Base-by-base conservation (phyloP, 2,797 vertebrate genomes). In the Sorex maritimensis region DNA sequence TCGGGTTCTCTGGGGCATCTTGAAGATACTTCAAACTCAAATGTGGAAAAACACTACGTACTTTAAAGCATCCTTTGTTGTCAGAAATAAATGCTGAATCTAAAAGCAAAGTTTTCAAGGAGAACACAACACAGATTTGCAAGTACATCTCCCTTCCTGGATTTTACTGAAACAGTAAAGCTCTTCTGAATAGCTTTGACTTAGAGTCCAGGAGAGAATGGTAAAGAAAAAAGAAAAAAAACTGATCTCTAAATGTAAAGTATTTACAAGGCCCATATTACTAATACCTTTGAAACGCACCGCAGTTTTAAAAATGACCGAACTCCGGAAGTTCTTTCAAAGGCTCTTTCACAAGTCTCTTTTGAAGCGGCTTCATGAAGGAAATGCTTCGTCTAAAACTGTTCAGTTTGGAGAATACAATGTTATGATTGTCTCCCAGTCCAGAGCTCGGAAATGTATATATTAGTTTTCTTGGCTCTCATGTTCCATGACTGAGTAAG, bases 231-330 rank as follows among this genome's bases (percentile, higher is more conserved):
- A 58, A 61, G 21, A 61, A 61, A 52, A 49, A 49, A 63, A 86
- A 86, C 6, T 86, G 34, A 86, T 73, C 86, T 92, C 89, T 90
- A 83, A 88, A 88, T 28, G 58, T 81, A 75, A 86, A 85, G 24
- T 85, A 86, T 92, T 93, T 81, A 86, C 58, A 73, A 95, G 96
- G 68, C 10, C 34, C 63, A 30, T 73, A 65, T 87, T 84, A 84
- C 72, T 81, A 78, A 91, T 85, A 85, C 83, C 49, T 95, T 93
- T 81, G 86, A 91, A 93, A 95, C 34, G 87, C 61, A 93, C 14
- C 77, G 44, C 38, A 78, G 58, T 77, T 95, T 92, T 44, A 82
- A 91, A 92, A 78, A 86, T 44, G 73, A 85, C 1, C 55, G 74
- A 72, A 71, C 55, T 83, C 87, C 0, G 1, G 88, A 96, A 84